Evolutionary conservation across 2,113 vertebrate genomes (phyloP).

Genomic region (Suncus etruscus): DNA sequence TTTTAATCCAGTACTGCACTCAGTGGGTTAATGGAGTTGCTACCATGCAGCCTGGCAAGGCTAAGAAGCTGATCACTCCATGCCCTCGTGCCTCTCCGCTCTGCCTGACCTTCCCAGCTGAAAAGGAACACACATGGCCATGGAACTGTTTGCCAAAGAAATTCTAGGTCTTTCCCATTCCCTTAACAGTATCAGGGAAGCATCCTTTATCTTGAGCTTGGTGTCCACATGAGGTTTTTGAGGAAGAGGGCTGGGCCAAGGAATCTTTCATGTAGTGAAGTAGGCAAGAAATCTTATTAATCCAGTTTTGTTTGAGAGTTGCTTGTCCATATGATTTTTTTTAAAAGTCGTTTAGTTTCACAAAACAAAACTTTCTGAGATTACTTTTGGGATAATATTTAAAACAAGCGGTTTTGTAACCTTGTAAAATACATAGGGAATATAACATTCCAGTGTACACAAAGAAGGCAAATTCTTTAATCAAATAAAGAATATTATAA

Average conservation of each 20-base stretch:
- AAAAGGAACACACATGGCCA: not conserved
- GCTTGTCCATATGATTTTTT: slow-evolving; percentile 89
- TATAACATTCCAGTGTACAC: slow-evolving; percentile 95
- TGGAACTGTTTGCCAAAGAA: slow-evolving; percentile 83
- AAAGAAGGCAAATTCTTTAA: slow-evolving; percentile 89
- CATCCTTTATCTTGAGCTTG: slow-evolving; percentile 63
- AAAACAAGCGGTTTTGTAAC: slow-evolving; percentile 91
- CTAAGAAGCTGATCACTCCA: not conserved
- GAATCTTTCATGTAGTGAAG: slow-evolving; percentile 68
- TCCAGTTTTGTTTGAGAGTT: slow-evolving; percentile 69
- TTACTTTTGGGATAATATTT: slow-evolving; percentile 84
- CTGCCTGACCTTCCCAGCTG: no score
- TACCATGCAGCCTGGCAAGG: not conserved
- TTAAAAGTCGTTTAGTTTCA: slow-evolving; percentile 85
- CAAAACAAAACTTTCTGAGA: slow-evolving; percentile 78
- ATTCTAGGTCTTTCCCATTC: slow-evolving; percentile 78
- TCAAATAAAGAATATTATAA: slow-evolving; percentile 95
- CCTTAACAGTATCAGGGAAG: slow-evolving; percentile 64
- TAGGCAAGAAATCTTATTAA: slow-evolving; percentile 73
- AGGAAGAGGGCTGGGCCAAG: slow-evolving; percentile 64
- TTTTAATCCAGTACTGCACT: slow-evolving; percentile 31
- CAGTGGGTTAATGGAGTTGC: not conserved
- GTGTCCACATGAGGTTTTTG: slow-evolving; percentile 62
- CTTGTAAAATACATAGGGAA: slow-evolving; percentile 89
- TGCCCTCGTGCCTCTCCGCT: not conserved